Conservation (phyloP, 2,888 invertebrate species). For the Nemotelus pantherinus region DNA sequence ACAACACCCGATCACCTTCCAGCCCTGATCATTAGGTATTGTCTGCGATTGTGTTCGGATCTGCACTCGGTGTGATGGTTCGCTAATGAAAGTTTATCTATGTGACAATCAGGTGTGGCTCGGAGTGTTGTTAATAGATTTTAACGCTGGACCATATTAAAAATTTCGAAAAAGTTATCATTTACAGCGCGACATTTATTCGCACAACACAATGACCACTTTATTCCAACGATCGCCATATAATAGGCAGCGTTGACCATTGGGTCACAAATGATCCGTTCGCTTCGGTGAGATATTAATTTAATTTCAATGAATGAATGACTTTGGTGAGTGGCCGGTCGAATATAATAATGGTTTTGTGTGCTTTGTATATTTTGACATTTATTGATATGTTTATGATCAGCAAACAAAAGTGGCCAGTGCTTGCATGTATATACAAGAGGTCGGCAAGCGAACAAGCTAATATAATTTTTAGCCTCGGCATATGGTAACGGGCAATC, state of each 20-base stretch:
- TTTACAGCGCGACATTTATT: not conserved
- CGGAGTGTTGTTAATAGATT: constrained; percentile 1
- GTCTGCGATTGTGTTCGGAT: not conserved
- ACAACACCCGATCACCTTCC: not conserved
- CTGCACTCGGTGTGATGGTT: constrained; percentile 8
- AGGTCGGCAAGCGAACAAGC: too few relatives aligned
- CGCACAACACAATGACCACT: not conserved
- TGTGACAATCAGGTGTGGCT: constrained; percentile 18
- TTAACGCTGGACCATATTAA: not conserved
- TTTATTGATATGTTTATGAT: not conserved
- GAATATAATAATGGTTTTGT: not conserved
- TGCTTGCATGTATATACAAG: too few relatives aligned
- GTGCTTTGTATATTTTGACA: not conserved
- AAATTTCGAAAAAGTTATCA: constrained; percentile 8
- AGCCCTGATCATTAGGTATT: not conserved
- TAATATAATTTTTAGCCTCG: too few relatives aligned
- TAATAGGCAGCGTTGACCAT: not conserved
- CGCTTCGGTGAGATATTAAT: not conserved
- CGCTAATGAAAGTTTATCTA: constrained; percentile 7
- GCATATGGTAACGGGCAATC: too few relatives aligned
- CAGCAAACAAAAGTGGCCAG: too few relatives aligned
- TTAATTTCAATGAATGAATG: not conserved
- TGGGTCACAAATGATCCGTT: not conserved
- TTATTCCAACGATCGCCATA: not conserved
- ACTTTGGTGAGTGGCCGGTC: not conserved